Evolutionary conservation across 2,888 invertebrate species (phyloP).

Genomic region (Notodonta dromedarius): DNA sequence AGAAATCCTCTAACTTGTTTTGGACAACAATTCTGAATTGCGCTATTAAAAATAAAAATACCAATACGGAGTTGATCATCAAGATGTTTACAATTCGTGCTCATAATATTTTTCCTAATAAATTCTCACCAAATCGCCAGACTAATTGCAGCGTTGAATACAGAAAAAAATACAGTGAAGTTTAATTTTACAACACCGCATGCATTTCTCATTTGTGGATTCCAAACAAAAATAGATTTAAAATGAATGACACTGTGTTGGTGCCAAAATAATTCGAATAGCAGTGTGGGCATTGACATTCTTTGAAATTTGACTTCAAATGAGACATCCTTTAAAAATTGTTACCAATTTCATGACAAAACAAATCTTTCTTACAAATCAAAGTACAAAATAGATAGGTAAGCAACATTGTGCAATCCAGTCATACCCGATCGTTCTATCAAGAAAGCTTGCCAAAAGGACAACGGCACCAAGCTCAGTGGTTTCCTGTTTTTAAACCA

Average conservation of each 20-base stretch:
- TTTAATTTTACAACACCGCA: conserved; percentile 38
- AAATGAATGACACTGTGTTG: conserved; percentile 74
- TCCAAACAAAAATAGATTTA: conserved; percentile 74
- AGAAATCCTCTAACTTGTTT: not conserved
- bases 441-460: not conserved
- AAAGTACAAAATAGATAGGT: not conserved
- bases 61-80: not conserved
- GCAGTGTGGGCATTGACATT: conserved; percentile 72
- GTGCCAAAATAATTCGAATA: conserved; percentile 81
- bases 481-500: not conserved
- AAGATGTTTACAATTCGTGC: not conserved
- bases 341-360: not conserved
- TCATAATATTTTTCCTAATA: conserved; percentile 9
- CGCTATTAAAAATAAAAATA: conserved; percentile 6
- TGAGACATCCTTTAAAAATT: conserved; percentile 19
- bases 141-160: conserved; percentile 19
- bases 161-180: conserved; percentile 22
- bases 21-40: not conserved
- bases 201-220: conserved; percentile 59
- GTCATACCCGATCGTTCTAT: too few species aligned
- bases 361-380: not conserved
- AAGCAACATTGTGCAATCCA: too few species aligned
- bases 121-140: conserved; percentile 13
- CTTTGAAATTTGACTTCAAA: conserved; percentile 46
- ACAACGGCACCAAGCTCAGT: not conserved